Evolutionary conservation across 2,113 vertebrate genomes (phyloP).

Genomic region (Cacatua alba): DNA sequence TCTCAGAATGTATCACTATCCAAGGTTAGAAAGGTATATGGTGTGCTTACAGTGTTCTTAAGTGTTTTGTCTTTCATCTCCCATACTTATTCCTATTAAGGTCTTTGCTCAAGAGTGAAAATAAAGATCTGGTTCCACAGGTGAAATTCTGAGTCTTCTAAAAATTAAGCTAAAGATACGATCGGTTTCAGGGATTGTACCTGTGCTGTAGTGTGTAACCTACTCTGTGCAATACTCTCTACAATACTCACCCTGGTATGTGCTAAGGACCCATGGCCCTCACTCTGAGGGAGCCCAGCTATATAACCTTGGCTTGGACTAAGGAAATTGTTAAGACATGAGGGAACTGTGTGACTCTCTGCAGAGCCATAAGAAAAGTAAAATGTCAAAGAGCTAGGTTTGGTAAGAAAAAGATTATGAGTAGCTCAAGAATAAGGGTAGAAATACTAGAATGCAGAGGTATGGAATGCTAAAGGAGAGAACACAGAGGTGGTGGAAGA

Average conservation of each 20-base stretch:
- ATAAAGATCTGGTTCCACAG: neutral
- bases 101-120: neutral
- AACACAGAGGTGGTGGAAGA: neutral
- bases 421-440: neutral
- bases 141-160: neutral
- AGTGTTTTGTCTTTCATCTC: neutral
- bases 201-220: neutral
- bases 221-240: neutral
- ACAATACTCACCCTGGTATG: neutral
- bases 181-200: neutral
- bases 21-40: neutral
- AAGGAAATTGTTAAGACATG: neutral
- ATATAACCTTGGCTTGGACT: neutral
- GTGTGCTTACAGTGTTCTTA: neutral
- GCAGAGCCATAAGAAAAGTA: neutral
- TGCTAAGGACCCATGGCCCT: neutral
- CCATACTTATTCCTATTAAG: neutral
- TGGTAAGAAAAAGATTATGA: neutral
- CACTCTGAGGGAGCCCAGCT: accelerated
- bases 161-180: neutral
- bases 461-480: neutral
- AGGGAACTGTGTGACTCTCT: neutral
- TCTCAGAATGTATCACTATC: neutral
- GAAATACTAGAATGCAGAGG: neutral
- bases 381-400: neutral